Evolutionary conservation across 2,797 vertebrate species (phyloP).

Genomic region (Darevskia mixta): DNA sequence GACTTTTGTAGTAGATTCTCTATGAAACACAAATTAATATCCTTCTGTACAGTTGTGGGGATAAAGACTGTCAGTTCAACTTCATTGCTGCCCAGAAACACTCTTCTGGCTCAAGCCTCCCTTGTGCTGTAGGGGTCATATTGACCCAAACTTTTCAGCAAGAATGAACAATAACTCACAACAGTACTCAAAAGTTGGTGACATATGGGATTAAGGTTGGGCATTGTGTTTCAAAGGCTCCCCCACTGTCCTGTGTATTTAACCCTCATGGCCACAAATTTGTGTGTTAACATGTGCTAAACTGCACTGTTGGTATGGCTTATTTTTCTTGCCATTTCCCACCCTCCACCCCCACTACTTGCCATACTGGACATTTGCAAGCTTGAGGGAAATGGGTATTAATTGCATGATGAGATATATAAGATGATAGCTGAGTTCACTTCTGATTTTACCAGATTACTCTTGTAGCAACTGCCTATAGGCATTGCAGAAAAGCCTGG

Average conservation of each 20-base stretch:
- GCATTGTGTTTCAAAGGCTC: background rate
- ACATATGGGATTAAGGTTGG: background rate
- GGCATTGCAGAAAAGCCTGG: background rate
- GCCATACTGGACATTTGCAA: background rate
- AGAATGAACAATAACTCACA: background rate
- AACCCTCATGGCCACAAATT: background rate
- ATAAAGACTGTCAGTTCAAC: background rate
- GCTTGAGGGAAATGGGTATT: background rate
- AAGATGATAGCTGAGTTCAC: background rate
- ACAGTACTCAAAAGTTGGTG: background rate
- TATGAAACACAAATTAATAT: background rate
- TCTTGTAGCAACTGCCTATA: background rate
- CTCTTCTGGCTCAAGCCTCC: background rate
- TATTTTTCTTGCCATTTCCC: background rate
- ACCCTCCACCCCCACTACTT: no score
- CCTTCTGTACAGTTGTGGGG: background rate
- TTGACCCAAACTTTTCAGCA: background rate
- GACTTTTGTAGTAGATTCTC: constrained; percentile 1
- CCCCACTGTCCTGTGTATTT: background rate
- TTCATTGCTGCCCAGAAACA: background rate
- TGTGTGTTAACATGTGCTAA: background rate
- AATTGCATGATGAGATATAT: background rate
- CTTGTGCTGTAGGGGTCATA: background rate
- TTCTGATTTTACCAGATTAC: background rate
- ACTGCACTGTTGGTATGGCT: background rate